Percentiles rank a stretch among this genome's conserved stretches.
phyloP scores from a whole-genome alignment of 2,113 vertebrate species.

The Laterallus jamaicensis region DNA sequence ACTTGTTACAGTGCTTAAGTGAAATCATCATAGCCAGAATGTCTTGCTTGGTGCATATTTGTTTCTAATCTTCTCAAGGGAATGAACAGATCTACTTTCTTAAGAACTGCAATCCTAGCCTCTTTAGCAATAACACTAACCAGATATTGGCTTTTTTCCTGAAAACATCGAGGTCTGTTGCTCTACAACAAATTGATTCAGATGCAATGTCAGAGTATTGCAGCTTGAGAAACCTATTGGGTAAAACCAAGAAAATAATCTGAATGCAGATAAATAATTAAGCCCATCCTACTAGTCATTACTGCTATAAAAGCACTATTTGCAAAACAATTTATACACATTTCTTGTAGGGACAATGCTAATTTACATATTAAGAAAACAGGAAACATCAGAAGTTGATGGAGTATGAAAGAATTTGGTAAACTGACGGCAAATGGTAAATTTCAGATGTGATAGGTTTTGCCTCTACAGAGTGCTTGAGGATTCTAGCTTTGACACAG shows the following conservation, averaged over 20 bases:
- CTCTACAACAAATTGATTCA: neutral
- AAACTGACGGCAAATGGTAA: neutral
- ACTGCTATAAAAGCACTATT: neutral
- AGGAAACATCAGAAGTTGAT: neutral
- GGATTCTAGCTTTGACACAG: neutral
- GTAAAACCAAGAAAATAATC: neutral
- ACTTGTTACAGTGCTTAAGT: neutral
- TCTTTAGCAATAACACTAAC: neutral
- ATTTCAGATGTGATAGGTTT: neutral
- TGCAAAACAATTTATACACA: neutral
- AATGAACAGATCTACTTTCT: neutral
- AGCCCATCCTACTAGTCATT: neutral
- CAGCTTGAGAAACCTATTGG: neutral
- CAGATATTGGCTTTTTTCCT: neutral
- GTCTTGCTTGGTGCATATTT: neutral
- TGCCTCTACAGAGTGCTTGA: neutral
- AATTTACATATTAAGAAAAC: neutral
- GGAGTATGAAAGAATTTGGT: neutral
- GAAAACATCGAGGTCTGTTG: neutral
- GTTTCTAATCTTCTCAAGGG: neutral
- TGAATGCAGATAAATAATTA: neutral
- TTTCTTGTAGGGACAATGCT: neutral
- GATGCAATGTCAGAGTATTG: neutral
- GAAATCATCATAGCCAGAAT: neutral
- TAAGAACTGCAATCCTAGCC: neutral